Base-by-base conservation (phyloP, 2,113 vertebrate genomes). In the Rhodinocichla rosea region DNA sequence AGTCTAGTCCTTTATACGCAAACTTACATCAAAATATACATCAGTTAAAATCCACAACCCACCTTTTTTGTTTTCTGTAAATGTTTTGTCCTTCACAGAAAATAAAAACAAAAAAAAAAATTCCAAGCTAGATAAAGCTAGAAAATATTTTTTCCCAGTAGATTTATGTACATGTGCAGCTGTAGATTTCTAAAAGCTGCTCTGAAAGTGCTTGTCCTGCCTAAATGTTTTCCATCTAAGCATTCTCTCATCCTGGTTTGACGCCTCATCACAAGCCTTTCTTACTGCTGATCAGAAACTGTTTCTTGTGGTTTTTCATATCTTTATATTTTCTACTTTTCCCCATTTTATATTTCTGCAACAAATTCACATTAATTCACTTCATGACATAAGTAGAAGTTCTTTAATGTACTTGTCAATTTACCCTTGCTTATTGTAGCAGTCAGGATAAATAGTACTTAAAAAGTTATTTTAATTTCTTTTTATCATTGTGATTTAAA, bases 1-100 rank as follows among this genome's bases (percentile, higher is more conserved):
- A 5, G 13, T 49, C 9, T 3, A 15, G 16, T 20, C 17, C n/a
- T 28, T 35, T 9, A 5, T 1, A 28, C 1, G 4, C 30, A 42
- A 42, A 21, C 17, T 37, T 42, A 7, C 0, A 40, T 60, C 22
- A 53, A 63, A 84, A 79, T 16, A 8, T 8, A 18, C 28, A 69
- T 52, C 2, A 6, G n/a, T 63, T 18, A 22, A 63, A 81, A 14
- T 1, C 5, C 8, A 33, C 17, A 27, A 10, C 17, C 22, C 4
- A 5, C 18, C 11, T 28, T 13, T 53, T 65, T 89, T 44, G 7
- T 56, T 27, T 39, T 27, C 4, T 9, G 2, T 27, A 26, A 39
- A 30, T 14, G 15, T 74, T 75, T 57, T 50, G 15, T 47, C 9
- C 53, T 71, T 76, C 4, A 6, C 10, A 24, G 52, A 57, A 83